phyloP scores from a whole-genome alignment of 1,140 invertebrate species.

The Drosophila pseudoobscura region DNA sequence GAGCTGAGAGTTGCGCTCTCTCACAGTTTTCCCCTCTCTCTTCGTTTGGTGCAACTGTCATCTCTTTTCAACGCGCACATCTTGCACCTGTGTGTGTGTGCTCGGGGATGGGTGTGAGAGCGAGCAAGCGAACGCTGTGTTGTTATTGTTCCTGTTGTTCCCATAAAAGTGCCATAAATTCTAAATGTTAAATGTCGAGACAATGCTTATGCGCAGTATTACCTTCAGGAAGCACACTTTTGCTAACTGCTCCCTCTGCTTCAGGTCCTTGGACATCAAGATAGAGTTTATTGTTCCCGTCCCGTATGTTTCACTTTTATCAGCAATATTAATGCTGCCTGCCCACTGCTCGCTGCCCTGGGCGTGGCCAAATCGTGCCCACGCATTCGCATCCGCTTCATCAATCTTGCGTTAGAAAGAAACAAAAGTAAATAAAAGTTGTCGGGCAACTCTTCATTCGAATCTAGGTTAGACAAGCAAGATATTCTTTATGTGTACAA shows the following conservation, averaged over 20 bases:
- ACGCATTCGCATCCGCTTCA: slow-evolving; percentile 57
- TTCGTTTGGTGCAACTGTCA: slow-evolving; percentile 8
- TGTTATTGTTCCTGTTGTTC: slow-evolving; percentile 22
- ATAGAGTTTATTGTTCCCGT: slow-evolving; percentile 37
- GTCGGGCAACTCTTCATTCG: slow-evolving; percentile 31
- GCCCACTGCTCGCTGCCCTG: slow-evolving; percentile 15
- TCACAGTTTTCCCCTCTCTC: slow-evolving; percentile 4
- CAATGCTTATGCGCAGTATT: slow-evolving; percentile 28
- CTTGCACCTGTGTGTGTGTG: slow-evolving; percentile 27
- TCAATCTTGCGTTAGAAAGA: slow-evolving; percentile 25
- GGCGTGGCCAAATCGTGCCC: slow-evolving; percentile 51
- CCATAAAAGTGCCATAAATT: slow-evolving; percentile 34
- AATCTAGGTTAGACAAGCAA: slow-evolving; percentile 45
- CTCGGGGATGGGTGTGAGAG: background rate
- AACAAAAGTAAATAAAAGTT: slow-evolving; percentile 32
- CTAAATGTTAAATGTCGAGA: slow-evolving; percentile 39
- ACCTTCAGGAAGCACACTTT: slow-evolving; percentile 16
- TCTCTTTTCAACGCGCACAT: slow-evolving; percentile 29
- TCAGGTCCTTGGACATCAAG: slow-evolving; percentile 1
- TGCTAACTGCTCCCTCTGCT: background rate
- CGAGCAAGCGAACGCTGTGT: slow-evolving; percentile 6
- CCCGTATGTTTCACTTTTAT: slow-evolving; percentile 51
- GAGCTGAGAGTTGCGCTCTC: slow-evolving; percentile 12
- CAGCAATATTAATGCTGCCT: slow-evolving; percentile 32
- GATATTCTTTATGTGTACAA: slow-evolving; percentile 18